Conservation (phyloP, 2,797 vertebrate genomes). For the Artibeus lituratus region DNA sequence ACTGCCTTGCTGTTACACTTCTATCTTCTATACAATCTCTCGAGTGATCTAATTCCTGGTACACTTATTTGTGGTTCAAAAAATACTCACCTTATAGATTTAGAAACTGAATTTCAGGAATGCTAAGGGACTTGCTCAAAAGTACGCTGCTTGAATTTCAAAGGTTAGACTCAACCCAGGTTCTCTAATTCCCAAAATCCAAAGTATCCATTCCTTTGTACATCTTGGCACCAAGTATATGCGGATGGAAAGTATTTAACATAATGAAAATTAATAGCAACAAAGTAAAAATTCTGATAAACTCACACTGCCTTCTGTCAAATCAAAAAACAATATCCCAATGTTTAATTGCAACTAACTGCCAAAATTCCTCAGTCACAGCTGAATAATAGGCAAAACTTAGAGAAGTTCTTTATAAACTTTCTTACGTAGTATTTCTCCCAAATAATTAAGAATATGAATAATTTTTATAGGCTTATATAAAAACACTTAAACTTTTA, state of each 20-base stretch:
- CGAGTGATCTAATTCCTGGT: background rate
- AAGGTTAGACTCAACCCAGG: background rate
- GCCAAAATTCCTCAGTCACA: background rate
- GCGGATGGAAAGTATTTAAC: background rate
- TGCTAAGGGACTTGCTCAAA: background rate
- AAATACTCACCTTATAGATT: background rate
- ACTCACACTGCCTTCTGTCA: background rate
- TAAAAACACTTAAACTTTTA: background rate
- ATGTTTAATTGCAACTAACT: conserved; percentile 7
- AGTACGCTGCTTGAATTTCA: background rate
- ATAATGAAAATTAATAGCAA: background rate
- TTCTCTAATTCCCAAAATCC: background rate
- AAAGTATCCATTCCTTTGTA: background rate
- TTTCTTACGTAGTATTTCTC: background rate
- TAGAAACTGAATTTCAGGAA: background rate
- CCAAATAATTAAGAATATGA: conserved; percentile 12
- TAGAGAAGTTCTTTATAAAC: background rate
- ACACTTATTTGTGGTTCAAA: background rate
- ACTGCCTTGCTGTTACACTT: background rate
- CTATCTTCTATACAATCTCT: background rate
- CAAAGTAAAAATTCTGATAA: conserved; percentile 28
- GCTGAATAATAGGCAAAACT: background rate
- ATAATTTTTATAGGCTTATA: background rate
- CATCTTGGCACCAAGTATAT: background rate
- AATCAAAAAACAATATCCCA: background rate